phyloP scores from a whole-genome alignment of 2,113 vertebrate species.

The Pangasianodon gigas region DNA sequence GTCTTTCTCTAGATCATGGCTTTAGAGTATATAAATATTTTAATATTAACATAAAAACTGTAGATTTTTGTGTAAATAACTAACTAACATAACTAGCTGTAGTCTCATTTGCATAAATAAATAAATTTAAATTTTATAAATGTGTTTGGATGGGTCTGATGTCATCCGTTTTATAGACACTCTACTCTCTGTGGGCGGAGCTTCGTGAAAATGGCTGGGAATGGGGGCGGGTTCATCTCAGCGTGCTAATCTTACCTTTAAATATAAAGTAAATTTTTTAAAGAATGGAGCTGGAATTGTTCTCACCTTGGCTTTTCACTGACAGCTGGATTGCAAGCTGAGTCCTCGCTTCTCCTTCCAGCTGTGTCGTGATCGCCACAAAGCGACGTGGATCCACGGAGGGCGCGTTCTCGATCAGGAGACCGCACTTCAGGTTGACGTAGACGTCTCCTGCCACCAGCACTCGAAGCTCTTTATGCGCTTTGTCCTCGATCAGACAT shows the following conservation, averaged over 20 bases:
- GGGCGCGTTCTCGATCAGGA: conserved; percentile 71
- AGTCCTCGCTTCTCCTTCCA: conserved; percentile 81
- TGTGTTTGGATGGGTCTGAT: too few species aligned
- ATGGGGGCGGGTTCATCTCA: background rate
- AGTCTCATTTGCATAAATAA: too few species aligned
- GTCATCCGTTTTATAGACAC: background rate
- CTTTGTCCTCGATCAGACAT: conserved; percentile 77
- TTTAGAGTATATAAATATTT: too few species aligned
- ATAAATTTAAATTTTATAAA: too few species aligned
- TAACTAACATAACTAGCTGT: too few species aligned
- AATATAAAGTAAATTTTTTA: background rate
- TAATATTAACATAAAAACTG: too few species aligned
- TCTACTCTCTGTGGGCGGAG: background rate
- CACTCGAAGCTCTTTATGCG: conserved; percentile 74
- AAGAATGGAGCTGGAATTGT: background rate
- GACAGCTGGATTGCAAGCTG: conserved; percentile 78
- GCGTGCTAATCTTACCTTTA: too few species aligned
- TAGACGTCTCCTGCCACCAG: conserved; percentile 80
- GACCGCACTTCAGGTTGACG: conserved; percentile 77
- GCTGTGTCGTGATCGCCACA: conserved; percentile 72
- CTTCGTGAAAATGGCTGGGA: background rate
- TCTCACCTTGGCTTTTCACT: conserved; percentile 73
- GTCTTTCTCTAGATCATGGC: too few species aligned
- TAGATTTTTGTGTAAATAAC: too few species aligned
- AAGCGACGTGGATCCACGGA: conserved; percentile 75